Percentiles rank a stretch among this genome's conserved stretches.
phyloP scores from a whole-genome alignment of 1,140 invertebrate species.

The Drosophila bocki region DNA sequence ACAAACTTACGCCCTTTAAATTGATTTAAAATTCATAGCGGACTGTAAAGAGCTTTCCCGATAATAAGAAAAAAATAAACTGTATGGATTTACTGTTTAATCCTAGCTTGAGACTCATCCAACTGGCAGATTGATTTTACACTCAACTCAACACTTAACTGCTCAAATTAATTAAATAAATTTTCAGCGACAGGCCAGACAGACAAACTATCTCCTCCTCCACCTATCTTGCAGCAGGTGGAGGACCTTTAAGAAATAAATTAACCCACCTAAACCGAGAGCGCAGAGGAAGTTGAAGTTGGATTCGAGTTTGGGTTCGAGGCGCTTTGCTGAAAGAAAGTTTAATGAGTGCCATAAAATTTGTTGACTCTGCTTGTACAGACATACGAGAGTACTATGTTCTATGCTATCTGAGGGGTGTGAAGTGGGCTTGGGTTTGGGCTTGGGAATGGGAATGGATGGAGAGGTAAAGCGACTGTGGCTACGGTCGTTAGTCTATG shows the following conservation, averaged over 20 bases:
- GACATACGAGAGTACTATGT: constrained; percentile 34
- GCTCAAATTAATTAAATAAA: constrained; percentile 72
- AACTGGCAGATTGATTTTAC: constrained; percentile 55
- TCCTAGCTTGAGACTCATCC: background rate
- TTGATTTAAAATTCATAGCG: background rate
- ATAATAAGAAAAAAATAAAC: background rate
- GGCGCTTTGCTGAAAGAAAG: constrained; percentile 78
- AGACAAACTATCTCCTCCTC: constrained; percentile 12
- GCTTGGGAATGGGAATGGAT: background rate
- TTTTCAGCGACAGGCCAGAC: constrained; percentile 26
- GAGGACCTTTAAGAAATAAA: constrained; percentile 61
- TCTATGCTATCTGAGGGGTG: constrained; percentile 12
- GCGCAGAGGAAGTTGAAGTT: constrained; percentile 27
- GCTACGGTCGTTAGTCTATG: constrained; percentile 75
- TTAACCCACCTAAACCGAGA: constrained; percentile 47
- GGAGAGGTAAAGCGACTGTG: constrained; percentile 44
- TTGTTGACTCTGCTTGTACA: constrained; percentile 70
- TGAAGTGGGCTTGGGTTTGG: background rate
- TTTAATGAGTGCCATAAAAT: constrained; percentile 82
- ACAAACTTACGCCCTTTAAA: background rate
- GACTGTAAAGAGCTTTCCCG: background rate
- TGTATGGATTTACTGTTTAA: background rate
- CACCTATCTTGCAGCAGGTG: constrained; percentile 3
- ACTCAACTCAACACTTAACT: constrained; percentile 47
- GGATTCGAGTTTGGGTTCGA: constrained; percentile 43